Evolutionary conservation across 2,888 invertebrate genomes (phyloP), one percentile per base, ranked within the genome.

Genomic region (Actias luna): DNA sequence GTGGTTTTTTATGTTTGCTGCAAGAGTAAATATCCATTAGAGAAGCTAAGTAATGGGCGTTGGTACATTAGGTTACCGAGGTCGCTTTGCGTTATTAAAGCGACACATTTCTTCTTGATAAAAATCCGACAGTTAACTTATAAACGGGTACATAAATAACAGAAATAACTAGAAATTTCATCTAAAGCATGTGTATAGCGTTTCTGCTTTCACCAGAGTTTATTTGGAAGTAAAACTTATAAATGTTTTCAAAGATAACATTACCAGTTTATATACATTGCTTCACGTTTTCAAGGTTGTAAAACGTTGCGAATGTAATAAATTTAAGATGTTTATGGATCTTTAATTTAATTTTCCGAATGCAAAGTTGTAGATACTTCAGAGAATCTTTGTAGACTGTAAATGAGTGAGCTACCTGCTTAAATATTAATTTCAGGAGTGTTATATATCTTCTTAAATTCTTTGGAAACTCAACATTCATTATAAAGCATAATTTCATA

Each of bases 21-120:
- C 70, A 76, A 80, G 82, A 82, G 84, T 86, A 85, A 85, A 88
- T 88, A 84, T 86, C 87, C 87, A 88, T 89, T 88, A 88, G 80
- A 76, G 76, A 71, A 75, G 73, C 75, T 77, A 79, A 84, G 85
- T 87, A 86, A 87, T 84, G 85, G 82, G 75, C 69, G 68, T 70
- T 76, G 75, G 77, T 74, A 83, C 85, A 85, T 88, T 87, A 86
- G 78, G 77, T 73, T 75, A 69, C 69, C 79, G 79, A 80, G 79
- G 79, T 80, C 78, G 81, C 73, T 72, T 75, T 79, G 78, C 74
- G 73, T 78, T 81, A 80, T 81, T 82, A 82, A 77, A 76, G 73
- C 74, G 71, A 70, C 73, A 77, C 78, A 76, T 76, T 80, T 77
- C 75, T 70, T 71, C 61, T 71, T 72, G 72, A 75, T 78, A 77